Conservation (phyloP, 2,888 invertebrate species). For the Nebria brevicollis region DNA sequence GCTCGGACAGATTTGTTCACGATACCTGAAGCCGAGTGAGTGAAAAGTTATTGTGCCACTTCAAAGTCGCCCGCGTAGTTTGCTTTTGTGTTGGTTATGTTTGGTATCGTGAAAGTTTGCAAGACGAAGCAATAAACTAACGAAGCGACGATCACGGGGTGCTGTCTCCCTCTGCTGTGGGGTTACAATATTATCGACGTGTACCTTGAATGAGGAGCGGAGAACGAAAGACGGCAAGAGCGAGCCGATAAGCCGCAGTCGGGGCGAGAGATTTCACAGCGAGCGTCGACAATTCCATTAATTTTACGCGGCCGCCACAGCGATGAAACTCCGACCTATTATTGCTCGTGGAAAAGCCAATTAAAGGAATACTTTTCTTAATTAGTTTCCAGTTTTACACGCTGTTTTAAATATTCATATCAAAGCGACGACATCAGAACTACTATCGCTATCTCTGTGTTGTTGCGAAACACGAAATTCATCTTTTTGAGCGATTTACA, state of each 20-base stretch:
- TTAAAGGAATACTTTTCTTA: slow-evolving; percentile 63
- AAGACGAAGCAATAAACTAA: neutral
- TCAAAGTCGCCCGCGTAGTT: neutral
- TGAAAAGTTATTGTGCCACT: neutral
- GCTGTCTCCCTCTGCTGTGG: neutral
- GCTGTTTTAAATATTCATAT: slow-evolving; percentile 46
- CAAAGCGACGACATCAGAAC: slow-evolving; percentile 12
- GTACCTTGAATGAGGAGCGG: neutral
- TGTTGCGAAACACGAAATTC: neutral
- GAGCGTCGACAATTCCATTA: slow-evolving; percentile 62
- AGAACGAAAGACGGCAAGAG: neutral
- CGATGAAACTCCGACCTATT: slow-evolving; percentile 56
- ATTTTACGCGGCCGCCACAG: slow-evolving; percentile 58
- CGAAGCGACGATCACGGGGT: slow-evolving; percentile 9
- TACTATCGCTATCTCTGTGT: neutral
- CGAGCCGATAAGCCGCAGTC: slow-evolving; percentile 57
- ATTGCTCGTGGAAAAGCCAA: slow-evolving; percentile 51
- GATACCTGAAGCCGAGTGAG: neutral
- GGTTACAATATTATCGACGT: slow-evolving; percentile 18
- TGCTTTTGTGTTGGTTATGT: slow-evolving; percentile 2
- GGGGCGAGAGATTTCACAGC: slow-evolving; percentile 58
- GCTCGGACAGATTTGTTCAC: neutral
- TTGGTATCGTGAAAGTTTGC: slow-evolving; percentile 8
- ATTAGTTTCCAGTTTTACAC: slow-evolving; percentile 60
- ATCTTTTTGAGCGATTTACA: neutral